Base-by-base conservation (phyloP, 2,113 vertebrate species). In the Limanda limanda region DNA sequence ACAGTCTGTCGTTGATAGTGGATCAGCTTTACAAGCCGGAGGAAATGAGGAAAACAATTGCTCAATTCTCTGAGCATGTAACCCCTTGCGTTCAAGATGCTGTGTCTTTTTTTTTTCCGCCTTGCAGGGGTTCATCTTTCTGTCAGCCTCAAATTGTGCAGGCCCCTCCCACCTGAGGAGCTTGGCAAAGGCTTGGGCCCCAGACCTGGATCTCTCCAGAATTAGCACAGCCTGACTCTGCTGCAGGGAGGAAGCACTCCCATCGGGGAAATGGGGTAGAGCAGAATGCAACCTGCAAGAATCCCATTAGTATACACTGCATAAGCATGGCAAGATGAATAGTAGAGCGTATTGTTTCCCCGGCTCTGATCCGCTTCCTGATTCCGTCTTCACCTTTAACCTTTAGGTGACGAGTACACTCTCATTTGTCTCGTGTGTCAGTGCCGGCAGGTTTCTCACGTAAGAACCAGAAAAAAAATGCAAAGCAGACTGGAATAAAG, bases 11-110 rank as follows among this genome's bases (percentile, higher is more conserved):
- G 63, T 83, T 87, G 88, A 88, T 88, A 82, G 91, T 78, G 83
- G 86, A 92, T 92, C 87, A 88, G 85, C 82, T 83, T 80, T 89
- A 82, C 73, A 89, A 88, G 87, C 86, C 71, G 10, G 58, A 84
- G 87, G 83, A 92, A 90, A 88, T 90, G 83, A 88, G 85, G 81
- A 85, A 93, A 92, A 92, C 90, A 89, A 92, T 91, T 88, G 86
- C 78, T 78, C 87, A 58, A 74, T 87, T 81, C 87, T 80, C 85
- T 70, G 18, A 57, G 75, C 76, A 55, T 48, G 64, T 69, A 81
- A 87, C 69, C 77, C 74, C 74, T 59, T 63, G 58, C 75, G 82
- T 84, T 89, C 65, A 65, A 64, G 68, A 81, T 79, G 74, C 62
- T 68, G 5, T 27, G 25, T 27, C 20, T 67, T 69, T 83, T 75